These are phyloP conservation scores for Oopsacas minuta DNA, from an alignment of 37 sponge, comb jelly and placozoan genomes.

Conservation along the genomic window DNA sequence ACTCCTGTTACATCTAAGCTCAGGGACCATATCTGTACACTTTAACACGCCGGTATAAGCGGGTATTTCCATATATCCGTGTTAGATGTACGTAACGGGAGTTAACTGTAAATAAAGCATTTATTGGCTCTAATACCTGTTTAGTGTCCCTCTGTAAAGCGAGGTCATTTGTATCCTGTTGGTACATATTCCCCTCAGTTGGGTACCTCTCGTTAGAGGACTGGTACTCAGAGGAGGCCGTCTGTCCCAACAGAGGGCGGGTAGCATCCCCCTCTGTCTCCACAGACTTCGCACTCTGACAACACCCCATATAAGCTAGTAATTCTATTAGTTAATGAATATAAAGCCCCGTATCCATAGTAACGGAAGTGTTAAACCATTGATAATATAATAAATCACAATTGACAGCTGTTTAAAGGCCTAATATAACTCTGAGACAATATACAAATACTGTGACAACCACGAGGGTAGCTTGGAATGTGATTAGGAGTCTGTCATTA, in stretches of 20 bases:
- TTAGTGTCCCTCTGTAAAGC: too few species aligned
- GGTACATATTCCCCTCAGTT: too few species aligned
- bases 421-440: background rate
- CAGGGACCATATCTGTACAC: background rate
- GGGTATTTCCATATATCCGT: background rate
- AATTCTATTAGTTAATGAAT: background rate
- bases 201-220: background rate
- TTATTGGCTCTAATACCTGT: too few species aligned
- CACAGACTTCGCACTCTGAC: background rate
- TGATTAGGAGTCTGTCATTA: slow-evolving; percentile 46
- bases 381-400: background rate
- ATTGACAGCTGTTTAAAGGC: background rate
- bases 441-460: background rate
- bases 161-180: too few species aligned
- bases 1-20: background rate
- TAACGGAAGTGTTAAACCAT: background rate
- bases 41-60: background rate
- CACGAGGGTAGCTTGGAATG: background rate
- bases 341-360: background rate
- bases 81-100: background rate
- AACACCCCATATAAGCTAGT: background rate
- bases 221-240: background rate
- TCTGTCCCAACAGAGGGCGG: background rate
- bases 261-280: background rate
- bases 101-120: too few species aligned